Evolutionary conservation across 2,113 vertebrate species (phyloP).

Genomic region (Caranx ignobilis): DNA sequence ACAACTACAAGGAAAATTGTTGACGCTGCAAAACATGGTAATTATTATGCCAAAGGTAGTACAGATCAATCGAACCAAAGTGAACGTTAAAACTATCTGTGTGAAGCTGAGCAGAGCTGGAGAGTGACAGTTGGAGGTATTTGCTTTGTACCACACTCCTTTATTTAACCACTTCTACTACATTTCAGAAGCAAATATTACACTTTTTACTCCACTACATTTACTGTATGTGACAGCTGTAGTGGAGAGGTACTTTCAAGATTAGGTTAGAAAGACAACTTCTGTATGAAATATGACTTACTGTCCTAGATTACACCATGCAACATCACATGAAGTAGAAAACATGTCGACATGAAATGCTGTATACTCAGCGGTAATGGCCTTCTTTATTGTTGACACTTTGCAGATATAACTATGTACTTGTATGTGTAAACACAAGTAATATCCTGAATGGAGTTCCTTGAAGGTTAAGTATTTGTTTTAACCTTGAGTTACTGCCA

Average conservation of each 20-base stretch:
- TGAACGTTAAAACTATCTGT: not conserved
- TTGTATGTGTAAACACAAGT: not conserved
- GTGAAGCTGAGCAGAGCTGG: not conserved
- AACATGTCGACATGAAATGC: not conserved
- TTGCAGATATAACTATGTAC: not conserved
- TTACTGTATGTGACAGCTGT: not conserved
- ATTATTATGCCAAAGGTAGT: conserved; percentile 27
- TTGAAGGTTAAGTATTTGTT: not conserved
- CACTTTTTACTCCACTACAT: not conserved
- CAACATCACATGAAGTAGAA: not conserved
- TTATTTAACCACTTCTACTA: not conserved
- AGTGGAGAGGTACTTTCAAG: not conserved
- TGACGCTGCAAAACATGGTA: conserved; percentile 19
- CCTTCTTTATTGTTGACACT: not conserved
- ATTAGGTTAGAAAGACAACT: not conserved
- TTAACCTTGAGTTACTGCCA: not conserved
- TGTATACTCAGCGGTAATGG: not conserved
- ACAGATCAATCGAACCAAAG: not conserved
- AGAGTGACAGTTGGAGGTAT: not conserved
- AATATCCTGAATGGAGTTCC: not conserved
- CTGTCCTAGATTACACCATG: not conserved
- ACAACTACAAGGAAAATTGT: not conserved
- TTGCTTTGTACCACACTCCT: not conserved
- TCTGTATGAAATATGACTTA: not conserved
- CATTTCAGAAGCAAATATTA: not conserved